phyloP scores from a whole-genome alignment of 2,113 vertebrate species.

The Struthio camelus region DNA sequence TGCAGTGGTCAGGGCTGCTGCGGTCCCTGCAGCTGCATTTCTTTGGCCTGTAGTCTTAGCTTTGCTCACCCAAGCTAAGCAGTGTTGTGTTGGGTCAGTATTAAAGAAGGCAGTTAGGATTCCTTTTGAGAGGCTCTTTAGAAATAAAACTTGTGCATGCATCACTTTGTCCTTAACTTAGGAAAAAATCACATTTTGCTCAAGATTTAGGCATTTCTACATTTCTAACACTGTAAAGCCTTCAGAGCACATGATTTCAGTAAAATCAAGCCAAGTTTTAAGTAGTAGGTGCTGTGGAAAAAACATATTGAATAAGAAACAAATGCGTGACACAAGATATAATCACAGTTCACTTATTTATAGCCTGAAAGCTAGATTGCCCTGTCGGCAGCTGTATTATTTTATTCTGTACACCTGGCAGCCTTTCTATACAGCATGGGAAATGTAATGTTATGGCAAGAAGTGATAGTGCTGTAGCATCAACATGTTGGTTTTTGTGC shows the following conservation, averaged over 20 bases:
- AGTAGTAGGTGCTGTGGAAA: neutral
- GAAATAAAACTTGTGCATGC: neutral
- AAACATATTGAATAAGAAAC: neutral
- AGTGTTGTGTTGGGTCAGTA: neutral
- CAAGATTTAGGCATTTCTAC: neutral
- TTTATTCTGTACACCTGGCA: neutral
- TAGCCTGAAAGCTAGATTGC: neutral
- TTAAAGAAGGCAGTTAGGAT: rapidly evolving
- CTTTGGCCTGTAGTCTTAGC: neutral
- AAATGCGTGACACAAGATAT: too few species aligned
- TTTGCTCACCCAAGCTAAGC: neutral
- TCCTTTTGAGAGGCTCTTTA: neutral
- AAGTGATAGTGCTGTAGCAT: neutral
- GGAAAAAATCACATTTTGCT: neutral
- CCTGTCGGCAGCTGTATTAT: neutral
- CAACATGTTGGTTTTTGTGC: neutral
- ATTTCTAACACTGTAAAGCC: neutral
- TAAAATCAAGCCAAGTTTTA: neutral
- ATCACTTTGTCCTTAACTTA: rapidly evolving
- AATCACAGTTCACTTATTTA: neutral
- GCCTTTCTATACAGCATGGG: neutral
- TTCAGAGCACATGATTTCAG: rapidly evolving
- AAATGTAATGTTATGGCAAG: neutral
- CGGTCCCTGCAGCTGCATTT: neutral
- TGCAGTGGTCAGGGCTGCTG: neutral